Evolutionary conservation across 2,888 invertebrate species (phyloP).

Genomic region (Bursaphelenchus okinawaensis): DNA sequence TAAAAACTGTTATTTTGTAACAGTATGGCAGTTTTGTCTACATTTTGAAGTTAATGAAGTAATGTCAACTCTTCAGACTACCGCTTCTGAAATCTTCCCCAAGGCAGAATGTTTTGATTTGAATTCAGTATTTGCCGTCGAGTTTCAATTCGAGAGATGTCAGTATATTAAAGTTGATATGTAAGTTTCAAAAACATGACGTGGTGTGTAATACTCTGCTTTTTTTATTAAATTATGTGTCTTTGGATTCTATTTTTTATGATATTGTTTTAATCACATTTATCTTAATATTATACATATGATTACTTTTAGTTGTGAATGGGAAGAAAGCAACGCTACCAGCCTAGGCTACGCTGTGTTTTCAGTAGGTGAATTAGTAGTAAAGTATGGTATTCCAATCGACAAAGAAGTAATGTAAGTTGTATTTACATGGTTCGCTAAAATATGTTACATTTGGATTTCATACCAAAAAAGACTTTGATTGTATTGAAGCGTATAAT

Average conservation of each 20-base stretch:
- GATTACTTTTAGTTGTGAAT: conserved; percentile 30
- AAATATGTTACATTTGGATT: too few species aligned
- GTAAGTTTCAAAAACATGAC: conserved; percentile 15
- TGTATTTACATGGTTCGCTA: too few species aligned
- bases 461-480: too few species aligned
- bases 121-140: conserved; percentile 33
- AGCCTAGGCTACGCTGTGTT: conserved; percentile 36
- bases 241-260: background rate
- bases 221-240: too few species aligned
- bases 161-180: conserved; percentile 37
- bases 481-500: too few species aligned
- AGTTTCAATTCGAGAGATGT: conserved; percentile 35
- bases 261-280: conserved; percentile 9
- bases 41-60: background rate
- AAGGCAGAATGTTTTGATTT: conserved; percentile 25
- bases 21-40: background rate
- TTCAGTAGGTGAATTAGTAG: conserved; percentile 33
- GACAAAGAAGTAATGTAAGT: conserved; percentile 29
- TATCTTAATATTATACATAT: too few species aligned
- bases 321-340: conserved; percentile 21
- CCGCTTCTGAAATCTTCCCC: conserved; percentile 24
- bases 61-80: conserved; percentile 27
- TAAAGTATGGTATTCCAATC: conserved; percentile 14
- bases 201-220: too few species aligned
- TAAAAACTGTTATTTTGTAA: too few species aligned